Conservation (phyloP, 2,888 invertebrate genomes). For the Cyclophora punctaria region DNA sequence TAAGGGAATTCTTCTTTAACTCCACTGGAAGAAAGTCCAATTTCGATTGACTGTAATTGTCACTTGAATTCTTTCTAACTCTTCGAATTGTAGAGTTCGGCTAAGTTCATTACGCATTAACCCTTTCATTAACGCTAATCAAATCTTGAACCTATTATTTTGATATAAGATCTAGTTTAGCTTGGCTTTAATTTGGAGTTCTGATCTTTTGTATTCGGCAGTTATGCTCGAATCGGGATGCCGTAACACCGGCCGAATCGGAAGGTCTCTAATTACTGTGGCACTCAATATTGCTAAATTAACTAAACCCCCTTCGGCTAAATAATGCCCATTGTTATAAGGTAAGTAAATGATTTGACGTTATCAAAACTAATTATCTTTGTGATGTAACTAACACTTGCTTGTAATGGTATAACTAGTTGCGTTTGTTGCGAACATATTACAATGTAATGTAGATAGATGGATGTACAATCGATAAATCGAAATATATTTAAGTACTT, state of each 20-base stretch:
- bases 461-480: no score
- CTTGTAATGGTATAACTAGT: no score
- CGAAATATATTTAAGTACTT: no score
- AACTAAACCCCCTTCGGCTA: constrained; percentile 55
- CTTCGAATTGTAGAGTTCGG: neutral
- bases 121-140: neutral
- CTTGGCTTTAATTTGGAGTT: constrained; percentile 6
- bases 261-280: constrained; percentile 61
- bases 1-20: no score
- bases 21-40: no score
- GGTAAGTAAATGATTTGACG: constrained; percentile 2
- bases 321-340: constrained; percentile 48
- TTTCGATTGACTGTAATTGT: no score
- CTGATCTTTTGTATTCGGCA: constrained; percentile 17
- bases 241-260: constrained; percentile 57
- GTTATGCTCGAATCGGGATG: constrained; percentile 64
- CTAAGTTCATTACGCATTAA: neutral
- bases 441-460: no score
- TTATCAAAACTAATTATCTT: constrained; percentile 36
- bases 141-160: constrained; percentile 1
- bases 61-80: neutral
- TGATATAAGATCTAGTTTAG: constrained; percentile 15
- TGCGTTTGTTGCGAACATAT: no score
- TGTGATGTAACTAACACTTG: no score
- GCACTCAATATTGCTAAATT: constrained; percentile 69